Base-by-base conservation (phyloP, 2,797 vertebrate genomes). In the Mionectes olivaceus region DNA sequence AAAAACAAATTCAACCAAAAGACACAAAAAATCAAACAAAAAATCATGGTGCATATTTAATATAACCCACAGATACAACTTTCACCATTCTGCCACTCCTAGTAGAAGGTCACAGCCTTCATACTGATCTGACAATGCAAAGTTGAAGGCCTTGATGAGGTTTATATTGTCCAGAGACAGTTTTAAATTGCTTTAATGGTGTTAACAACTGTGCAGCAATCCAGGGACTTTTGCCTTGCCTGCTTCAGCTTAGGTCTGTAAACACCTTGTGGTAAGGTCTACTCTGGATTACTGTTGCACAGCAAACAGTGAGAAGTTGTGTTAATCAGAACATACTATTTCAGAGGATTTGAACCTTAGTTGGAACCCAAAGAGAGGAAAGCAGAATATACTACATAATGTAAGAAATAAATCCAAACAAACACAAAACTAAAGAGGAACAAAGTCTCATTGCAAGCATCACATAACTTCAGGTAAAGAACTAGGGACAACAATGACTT, bases 391-490 rank as follows among this genome's bases (percentile, higher is more conserved):
- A 39, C 43, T 9, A 57, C 13, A 8, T 32, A 14, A 46, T 5
- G 5, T 28, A 39, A 64, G 46, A 74, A 78, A 41, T 55, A 53
- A 80, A 46, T n/a, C 6, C 11, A 63, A 77, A 41, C 0, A 21
- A 64, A 74, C 21, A 22, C 5, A 69, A 56, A 81, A 56, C 3
- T 27, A 28, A 77, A 59, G 15, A 75, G 32, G 30, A 50, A 9
- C 7, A 56, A 87, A 33, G 28, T 50, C 14, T 22, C 61, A 10
- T 41, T 78, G 6, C 0, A 1, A 75, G 27, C 6, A 30, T 13
- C 6, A 17, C 0, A 0, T n/a, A 9, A 5, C 8, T 65, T 30
- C 28, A 44, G 13, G 22, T 14, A 12, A 50, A 70, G 28, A 17
- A 35, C 28, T 65, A 5, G 2, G 13, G 17, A 65, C 19, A 87